A percentile compares a stretch with the other conserved stretches of the same genome.
Evolutionary conservation across 1,140 invertebrate genomes (phyloP).

Genomic region (Bombus waltoni): DNA sequence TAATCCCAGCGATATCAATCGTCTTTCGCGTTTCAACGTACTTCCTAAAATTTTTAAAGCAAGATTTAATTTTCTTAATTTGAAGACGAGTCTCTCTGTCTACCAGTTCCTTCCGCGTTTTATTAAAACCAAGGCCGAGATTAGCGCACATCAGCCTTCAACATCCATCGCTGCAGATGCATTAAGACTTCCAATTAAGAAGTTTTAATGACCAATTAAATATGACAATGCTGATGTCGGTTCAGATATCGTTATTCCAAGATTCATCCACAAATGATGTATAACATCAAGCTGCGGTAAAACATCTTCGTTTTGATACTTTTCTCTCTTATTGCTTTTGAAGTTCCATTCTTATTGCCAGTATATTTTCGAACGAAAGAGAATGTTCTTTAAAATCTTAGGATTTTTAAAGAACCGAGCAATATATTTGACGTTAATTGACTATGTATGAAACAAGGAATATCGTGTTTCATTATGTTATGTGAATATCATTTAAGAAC

Average conservation of each 20-base stretch:
- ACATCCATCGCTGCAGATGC: constrained; percentile 19
- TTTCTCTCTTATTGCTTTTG: background rate
- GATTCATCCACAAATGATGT: background rate
- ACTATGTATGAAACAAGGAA: background rate
- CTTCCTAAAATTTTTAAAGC: background rate
- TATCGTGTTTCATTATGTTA: background rate
- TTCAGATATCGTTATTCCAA: constrained; percentile 11
- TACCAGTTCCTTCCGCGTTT: background rate
- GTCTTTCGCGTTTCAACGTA: background rate
- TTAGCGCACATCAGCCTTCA: constrained; percentile 43
- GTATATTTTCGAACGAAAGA: no score
- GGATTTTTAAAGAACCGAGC: no score
- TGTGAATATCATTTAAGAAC: background rate
- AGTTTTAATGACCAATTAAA: constrained; percentile 64
- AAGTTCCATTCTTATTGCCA: no score
- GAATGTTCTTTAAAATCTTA: no score
- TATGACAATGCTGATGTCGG: constrained; percentile 39
- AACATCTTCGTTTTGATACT: background rate
- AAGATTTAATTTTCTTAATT: background rate
- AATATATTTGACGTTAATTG: background rate
- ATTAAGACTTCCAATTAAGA: constrained; percentile 56
- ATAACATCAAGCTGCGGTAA: background rate
- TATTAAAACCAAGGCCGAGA: constrained; percentile 54
- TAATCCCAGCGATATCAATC: background rate
- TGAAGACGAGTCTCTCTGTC: background rate